phyloP scores from a whole-genome alignment of 1,140 invertebrate species.

The Ephestia elutella region DNA sequence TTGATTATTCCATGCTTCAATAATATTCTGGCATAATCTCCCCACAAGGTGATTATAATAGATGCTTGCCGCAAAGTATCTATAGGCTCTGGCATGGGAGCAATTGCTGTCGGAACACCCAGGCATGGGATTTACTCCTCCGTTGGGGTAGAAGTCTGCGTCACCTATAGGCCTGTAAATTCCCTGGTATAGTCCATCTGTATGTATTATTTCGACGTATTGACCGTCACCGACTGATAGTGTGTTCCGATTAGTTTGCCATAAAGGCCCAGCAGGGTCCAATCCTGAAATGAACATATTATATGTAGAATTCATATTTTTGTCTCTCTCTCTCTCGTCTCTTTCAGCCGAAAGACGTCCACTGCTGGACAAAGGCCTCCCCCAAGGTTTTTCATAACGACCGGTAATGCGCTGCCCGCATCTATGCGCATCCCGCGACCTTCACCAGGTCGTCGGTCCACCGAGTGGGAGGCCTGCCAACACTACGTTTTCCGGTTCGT shows the following conservation, averaged over 20 bases:
- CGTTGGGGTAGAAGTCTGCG: slow-evolving; percentile 76
- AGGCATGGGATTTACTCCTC: slow-evolving; percentile 75
- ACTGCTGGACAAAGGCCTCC: no score
- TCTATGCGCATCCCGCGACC: no score
- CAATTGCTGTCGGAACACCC: slow-evolving; percentile 75
- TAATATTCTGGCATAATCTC: slow-evolving; percentile 43
- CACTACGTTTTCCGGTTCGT: no score
- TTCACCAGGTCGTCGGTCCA: no score
- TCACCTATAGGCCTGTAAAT: slow-evolving; percentile 51
- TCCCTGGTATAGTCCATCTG: slow-evolving; percentile 66
- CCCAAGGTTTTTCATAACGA: no score
- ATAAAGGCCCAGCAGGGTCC: slow-evolving; percentile 61
- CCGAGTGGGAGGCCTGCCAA: no score
- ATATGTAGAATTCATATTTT: no score
- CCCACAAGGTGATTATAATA: slow-evolving; percentile 56
- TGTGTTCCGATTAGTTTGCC: slow-evolving; percentile 31
- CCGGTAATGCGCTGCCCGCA: no score
- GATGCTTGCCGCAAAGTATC: slow-evolving; percentile 75
- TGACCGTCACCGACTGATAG: slow-evolving; percentile 68
- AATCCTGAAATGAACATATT: slow-evolving; percentile 20
- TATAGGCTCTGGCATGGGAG: slow-evolving; percentile 67
- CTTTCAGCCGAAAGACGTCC: no score
- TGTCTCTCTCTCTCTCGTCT: no score
- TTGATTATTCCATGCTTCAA: slow-evolving; percentile 28
- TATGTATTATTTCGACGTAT: slow-evolving; percentile 78